These are phyloP conservation scores for Gibbula magus DNA, from an alignment of 2,888 invertebrate genomes.

Conservation along the genomic window DNA sequence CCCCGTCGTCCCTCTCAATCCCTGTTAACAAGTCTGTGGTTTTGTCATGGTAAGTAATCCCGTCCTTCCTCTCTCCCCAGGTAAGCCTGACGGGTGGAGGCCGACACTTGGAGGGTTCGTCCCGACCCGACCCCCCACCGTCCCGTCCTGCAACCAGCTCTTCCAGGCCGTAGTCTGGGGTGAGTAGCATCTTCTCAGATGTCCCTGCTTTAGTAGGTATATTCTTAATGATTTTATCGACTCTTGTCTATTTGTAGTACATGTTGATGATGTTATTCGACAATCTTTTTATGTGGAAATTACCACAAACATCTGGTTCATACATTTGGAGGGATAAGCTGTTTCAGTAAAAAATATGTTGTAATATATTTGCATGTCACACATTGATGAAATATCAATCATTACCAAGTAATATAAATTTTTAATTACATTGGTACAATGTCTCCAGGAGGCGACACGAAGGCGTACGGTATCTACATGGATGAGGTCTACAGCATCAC, in stretches of 20 bases:
- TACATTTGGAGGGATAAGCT: no score
- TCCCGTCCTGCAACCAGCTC: conserved; percentile 4
- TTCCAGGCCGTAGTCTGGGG: conserved; percentile 23
- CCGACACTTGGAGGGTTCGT: not conserved
- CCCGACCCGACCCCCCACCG: not conserved
- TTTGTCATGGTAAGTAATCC: not conserved
- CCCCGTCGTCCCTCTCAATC: no score
- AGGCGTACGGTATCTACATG: conserved; percentile 23
- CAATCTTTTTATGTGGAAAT: no score
- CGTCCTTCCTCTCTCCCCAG: not conserved
- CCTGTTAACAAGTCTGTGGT: not conserved
- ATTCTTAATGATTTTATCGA: not conserved
- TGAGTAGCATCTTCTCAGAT: not conserved
- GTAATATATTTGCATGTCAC: no score
- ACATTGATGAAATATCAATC: no score
- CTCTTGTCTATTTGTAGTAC: not conserved
- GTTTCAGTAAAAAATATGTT: no score
- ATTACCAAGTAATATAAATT: no score
- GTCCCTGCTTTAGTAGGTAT: not conserved
- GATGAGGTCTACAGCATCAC: not conserved
- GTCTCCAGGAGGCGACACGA: not conserved
- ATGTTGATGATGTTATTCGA: not conserved
- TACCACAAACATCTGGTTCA: no score
- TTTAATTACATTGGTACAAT: not conserved
- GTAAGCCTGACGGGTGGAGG: not conserved